Evolutionary conservation across 2,797 vertebrate genomes (phyloP).

Genomic region (Sebastiscus albofasciatus): DNA sequence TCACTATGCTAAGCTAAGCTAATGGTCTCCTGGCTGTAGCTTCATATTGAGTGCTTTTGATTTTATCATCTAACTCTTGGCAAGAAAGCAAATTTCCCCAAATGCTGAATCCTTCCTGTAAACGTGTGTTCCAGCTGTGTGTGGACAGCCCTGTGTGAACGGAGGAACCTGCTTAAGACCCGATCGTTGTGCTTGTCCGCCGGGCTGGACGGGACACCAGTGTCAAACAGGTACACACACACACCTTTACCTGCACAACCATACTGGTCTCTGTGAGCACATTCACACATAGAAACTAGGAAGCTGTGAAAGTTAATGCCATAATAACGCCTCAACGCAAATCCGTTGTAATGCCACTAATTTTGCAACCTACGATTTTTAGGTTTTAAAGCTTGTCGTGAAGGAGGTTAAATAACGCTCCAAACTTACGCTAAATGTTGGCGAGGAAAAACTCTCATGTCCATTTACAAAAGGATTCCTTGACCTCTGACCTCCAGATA

Average conservation of each 20-base stretch:
- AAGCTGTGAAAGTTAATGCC: no score
- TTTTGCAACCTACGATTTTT: no score
- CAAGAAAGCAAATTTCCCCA: background rate
- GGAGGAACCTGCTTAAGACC: constrained; percentile 87
- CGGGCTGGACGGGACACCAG: constrained; percentile 86
- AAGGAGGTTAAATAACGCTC: no score
- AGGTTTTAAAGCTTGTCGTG: no score
- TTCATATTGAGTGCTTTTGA: background rate
- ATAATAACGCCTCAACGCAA: no score
- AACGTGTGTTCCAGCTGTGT: constrained; percentile 81
- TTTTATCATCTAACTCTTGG: background rate
- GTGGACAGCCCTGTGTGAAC: constrained; percentile 85
- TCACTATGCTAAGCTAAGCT: background rate
- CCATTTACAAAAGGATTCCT: no score
- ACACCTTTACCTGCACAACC: constrained; percentile 3
- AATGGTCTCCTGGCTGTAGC: background rate
- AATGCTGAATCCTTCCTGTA: background rate
- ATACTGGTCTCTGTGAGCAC: background rate
- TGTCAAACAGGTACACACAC: constrained; percentile 89
- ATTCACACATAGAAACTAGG: background rate
- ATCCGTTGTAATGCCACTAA: no score
- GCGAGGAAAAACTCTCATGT: no score
- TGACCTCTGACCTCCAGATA: no score
- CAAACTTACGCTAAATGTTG: no score
- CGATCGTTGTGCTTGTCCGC: constrained; percentile 83